Evolutionary conservation across 2,888 invertebrate genomes (phyloP).

Genomic region (Dynastes maya): DNA sequence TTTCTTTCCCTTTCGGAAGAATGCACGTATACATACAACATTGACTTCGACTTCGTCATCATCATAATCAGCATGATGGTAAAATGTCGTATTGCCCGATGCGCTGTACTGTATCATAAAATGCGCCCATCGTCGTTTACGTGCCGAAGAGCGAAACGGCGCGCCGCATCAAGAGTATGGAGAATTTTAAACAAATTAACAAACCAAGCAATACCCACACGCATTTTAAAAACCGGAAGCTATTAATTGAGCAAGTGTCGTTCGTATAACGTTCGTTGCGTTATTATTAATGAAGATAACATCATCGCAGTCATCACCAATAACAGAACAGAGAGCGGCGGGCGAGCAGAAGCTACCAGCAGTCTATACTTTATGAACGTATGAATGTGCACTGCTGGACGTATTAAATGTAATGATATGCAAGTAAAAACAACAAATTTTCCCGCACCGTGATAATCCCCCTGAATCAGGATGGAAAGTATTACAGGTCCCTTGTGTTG

Average conservation of each 20-base stretch:
- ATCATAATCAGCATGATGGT: no score
- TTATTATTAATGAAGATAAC: slow-evolving; percentile 46
- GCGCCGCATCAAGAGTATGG: slow-evolving; percentile 2
- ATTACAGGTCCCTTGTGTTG: no score
- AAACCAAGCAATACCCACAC: slow-evolving; percentile 61
- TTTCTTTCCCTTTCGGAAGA: no score
- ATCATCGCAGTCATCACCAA: slow-evolving; percentile 45
- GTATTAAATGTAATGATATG: neutral
- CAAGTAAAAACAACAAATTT: no score
- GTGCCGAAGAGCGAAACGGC: slow-evolving; percentile 14
- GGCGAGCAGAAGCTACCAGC: slow-evolving; percentile 16
- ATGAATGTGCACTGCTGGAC: neutral
- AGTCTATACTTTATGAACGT: slow-evolving; percentile 23
- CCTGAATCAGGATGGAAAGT: no score
- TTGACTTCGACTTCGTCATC: no score
- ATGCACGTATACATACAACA: no score
- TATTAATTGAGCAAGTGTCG: slow-evolving; percentile 59
- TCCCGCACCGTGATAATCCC: no score
- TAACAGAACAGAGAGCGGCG: slow-evolving; percentile 30
- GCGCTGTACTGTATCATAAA: no score
- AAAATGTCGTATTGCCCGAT: no score
- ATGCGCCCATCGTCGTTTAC: neutral
- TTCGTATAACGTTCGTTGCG: slow-evolving; percentile 45
- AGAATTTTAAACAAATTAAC: slow-evolving; percentile 61
- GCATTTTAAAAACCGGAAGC: slow-evolving; percentile 60